These are phyloP conservation scores for Baccha elongata DNA, from an alignment of 2,888 invertebrate genomes.

Conservation along the genomic window DNA sequence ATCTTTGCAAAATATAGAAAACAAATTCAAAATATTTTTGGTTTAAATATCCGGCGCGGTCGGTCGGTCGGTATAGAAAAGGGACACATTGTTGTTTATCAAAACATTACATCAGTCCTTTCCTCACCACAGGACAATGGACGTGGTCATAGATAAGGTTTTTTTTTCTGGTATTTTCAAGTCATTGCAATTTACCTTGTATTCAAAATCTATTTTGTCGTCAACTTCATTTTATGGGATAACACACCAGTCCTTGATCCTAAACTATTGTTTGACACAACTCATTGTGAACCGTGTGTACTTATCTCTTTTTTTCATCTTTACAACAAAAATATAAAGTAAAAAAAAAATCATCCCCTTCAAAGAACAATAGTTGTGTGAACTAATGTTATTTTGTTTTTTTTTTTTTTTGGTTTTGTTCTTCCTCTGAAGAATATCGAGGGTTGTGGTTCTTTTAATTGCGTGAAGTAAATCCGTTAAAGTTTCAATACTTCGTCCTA, in stretches of 20 bases:
- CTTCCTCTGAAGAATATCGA: constrained; percentile 28
- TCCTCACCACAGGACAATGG: constrained; percentile 53
- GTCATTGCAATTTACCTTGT: constrained; percentile 64
- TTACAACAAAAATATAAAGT: constrained; percentile 28
- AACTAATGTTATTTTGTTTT: constrained; percentile 28
- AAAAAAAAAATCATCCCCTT: constrained; percentile 53
- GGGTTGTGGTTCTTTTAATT: constrained; percentile 71
- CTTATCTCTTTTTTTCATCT: constrained; percentile 69
- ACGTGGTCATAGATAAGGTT: constrained; percentile 50
- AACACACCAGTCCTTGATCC: constrained; percentile 64
- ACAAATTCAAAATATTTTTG: constrained; percentile 6
- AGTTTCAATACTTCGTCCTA: constrained; percentile 59
- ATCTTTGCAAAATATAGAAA: constrained; percentile 38
- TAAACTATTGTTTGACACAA: constrained; percentile 67
- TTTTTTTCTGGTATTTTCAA: constrained; percentile 30
- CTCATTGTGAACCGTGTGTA: constrained; percentile 59
- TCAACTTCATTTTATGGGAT: constrained; percentile 64
- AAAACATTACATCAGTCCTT: constrained; percentile 39
- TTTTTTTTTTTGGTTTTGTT: constrained; percentile 16
- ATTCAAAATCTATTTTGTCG: constrained; percentile 52
- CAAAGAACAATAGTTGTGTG: constrained; percentile 54
- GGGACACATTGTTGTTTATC: constrained; percentile 17
- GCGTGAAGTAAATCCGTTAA: constrained; percentile 72
- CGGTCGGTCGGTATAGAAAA: neutral
- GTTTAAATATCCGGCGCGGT: neutral